Conservation (phyloP, 2,888 invertebrate genomes). For the Rhamphomyia laevipes region DNA sequence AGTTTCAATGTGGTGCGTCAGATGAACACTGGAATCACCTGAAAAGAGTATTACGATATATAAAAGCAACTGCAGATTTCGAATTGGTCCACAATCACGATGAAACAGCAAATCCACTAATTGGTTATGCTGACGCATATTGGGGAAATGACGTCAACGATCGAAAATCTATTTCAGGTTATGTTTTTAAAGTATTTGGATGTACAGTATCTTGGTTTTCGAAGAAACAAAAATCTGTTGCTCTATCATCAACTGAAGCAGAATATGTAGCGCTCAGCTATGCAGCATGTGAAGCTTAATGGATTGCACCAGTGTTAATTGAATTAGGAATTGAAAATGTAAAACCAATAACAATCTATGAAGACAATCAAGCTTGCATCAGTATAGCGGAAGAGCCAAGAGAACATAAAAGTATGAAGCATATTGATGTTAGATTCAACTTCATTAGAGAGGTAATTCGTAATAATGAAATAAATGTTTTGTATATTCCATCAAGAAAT, state of each 20-base stretch:
- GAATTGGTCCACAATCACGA: too few species aligned
- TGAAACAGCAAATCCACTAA: background rate
- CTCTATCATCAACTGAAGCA: too few species aligned
- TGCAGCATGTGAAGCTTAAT: constrained; percentile 7
- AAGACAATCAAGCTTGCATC: constrained; percentile 11
- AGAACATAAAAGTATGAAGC: too few species aligned
- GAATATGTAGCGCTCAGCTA: constrained; percentile 7
- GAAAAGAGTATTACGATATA: too few species aligned
- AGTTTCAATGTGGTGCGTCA: background rate
- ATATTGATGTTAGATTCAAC: too few species aligned
- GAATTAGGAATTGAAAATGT: constrained; percentile 1
- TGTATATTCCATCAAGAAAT: background rate
- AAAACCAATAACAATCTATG: constrained; percentile 2
- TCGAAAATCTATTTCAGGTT: too few species aligned
- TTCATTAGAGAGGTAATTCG: constrained; percentile 8
- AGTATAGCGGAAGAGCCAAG: constrained; percentile 11
- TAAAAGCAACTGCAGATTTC: too few species aligned
- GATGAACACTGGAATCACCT: too few species aligned
- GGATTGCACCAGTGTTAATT: constrained; percentile 5
- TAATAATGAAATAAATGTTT: too few species aligned
- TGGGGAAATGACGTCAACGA: constrained; percentile 12
- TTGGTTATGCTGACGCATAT: constrained; percentile 12
- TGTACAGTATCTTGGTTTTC: too few species aligned
- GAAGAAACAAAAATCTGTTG: too few species aligned
- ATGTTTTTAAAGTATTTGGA: too few species aligned